Conservation (phyloP, 2,888 invertebrate genomes). For the Theodoxus fluviatilis region DNA sequence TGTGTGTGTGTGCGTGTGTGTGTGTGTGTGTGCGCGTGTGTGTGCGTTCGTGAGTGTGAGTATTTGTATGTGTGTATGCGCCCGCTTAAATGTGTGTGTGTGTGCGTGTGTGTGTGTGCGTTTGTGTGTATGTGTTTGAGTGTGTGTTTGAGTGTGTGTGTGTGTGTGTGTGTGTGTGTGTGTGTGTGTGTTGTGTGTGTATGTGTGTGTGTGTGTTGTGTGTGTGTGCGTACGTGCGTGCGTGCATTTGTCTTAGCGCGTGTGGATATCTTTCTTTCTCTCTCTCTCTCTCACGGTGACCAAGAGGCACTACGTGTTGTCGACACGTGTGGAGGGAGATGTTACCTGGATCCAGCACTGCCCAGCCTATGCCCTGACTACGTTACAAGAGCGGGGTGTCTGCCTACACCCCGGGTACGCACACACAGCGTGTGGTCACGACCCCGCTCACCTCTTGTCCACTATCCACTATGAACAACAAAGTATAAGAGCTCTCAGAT, state of each 20-base stretch:
- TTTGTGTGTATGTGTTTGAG: not conserved
- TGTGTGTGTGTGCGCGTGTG: conserved; percentile 13
- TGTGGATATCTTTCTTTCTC: too few species aligned
- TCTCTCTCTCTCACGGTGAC: too few species aligned
- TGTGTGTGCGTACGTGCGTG: not conserved
- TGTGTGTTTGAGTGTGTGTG: conserved; percentile 9
- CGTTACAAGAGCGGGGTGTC: too few species aligned
- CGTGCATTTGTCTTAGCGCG: not conserved
- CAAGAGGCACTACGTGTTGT: too few species aligned
- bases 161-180: conserved; percentile 13
- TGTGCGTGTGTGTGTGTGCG: not conserved
- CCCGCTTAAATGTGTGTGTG: not conserved
- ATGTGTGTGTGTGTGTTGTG: not conserved
- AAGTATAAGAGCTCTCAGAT: too few species aligned
- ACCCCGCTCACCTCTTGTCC: too few species aligned
- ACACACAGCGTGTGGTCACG: too few species aligned
- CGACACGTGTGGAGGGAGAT: too few species aligned
- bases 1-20: conserved; percentile 11
- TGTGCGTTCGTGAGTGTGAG: conserved; percentile 10
- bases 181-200: not conserved
- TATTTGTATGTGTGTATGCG: not conserved
- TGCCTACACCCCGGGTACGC: too few species aligned
- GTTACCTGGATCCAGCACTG: too few species aligned
- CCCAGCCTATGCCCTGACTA: too few species aligned
- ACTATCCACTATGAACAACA: too few species aligned